Evolutionary conservation across 2,113 vertebrate genomes (phyloP).

Genomic region (Archocentrus centrarchus): DNA sequence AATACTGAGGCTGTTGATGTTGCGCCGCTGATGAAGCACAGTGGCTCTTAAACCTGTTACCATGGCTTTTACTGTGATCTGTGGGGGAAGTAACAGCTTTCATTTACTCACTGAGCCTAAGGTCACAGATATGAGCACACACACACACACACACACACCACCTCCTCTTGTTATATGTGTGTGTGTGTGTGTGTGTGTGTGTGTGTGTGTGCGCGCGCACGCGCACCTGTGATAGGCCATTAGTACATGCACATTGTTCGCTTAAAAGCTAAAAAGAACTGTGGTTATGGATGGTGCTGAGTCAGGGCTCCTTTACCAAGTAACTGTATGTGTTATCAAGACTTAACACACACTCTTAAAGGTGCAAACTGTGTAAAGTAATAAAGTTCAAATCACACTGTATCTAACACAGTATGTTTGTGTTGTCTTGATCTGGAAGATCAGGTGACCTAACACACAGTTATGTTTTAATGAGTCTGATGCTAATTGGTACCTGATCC

Average conservation of each 20-base stretch:
- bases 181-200: constrained; percentile 26
- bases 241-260: constrained; percentile 6
- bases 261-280: constrained; percentile 10
- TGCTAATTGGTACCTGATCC: constrained; percentile 2
- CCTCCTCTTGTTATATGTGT: constrained; percentile 1
- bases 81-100: constrained; percentile 66
- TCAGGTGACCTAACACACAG: constrained; percentile 13
- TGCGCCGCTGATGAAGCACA: constrained; percentile 38
- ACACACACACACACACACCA: not conserved
- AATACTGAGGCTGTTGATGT: constrained; percentile 47
- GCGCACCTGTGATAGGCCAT: not conserved
- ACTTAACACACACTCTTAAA: not conserved
- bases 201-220: constrained; percentile 32
- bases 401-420: not conserved
- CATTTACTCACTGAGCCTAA: constrained; percentile 60
- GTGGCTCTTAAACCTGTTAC: constrained; percentile 62
- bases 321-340: constrained; percentile 9
- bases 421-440: not conserved
- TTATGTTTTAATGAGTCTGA: not conserved
- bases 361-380: not conserved
- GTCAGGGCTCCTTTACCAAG: constrained; percentile 12
- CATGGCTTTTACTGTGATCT: constrained; percentile 53
- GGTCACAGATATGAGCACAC: constrained; percentile 18
- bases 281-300: constrained; percentile 16
- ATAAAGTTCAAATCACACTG: not conserved